phyloP scores from a whole-genome alignment of 1,140 invertebrate genomes.

The Palaemon carinicauda region DNA sequence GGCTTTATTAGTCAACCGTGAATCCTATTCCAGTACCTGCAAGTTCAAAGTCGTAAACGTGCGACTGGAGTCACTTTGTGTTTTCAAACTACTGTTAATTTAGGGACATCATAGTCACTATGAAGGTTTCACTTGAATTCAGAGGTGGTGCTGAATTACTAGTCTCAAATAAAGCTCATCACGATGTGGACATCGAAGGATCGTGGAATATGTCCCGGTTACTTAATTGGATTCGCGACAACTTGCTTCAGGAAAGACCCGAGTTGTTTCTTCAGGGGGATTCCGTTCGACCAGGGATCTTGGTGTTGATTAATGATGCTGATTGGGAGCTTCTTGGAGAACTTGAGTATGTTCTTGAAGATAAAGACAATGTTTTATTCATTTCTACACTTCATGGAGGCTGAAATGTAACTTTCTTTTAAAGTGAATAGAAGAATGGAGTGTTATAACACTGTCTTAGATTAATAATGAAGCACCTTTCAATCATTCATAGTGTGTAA shows the following conservation, averaged over 20 bases:
- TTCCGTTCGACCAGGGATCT: constrained; percentile 88
- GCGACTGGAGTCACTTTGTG: too few species aligned
- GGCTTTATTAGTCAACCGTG: too few species aligned
- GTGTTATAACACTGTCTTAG: too few species aligned
- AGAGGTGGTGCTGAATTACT: constrained; percentile 88
- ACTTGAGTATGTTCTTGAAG: constrained; percentile 71
- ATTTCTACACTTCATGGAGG: constrained; percentile 80
- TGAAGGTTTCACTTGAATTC: constrained; percentile 63
- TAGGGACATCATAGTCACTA: not conserved
- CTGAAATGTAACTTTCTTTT: constrained; percentile 62
- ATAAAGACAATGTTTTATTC: constrained; percentile 73
- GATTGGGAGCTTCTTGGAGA: constrained; percentile 90
- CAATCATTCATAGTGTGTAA: too few species aligned
- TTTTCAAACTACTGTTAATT: too few species aligned
- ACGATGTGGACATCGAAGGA: constrained; percentile 71
- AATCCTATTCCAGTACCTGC: too few species aligned
- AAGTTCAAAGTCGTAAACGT: too few species aligned
- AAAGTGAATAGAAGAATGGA: too few species aligned
- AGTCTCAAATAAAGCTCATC: constrained; percentile 82
- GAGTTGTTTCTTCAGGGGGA: constrained; percentile 90
- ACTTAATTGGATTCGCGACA: constrained; percentile 83
- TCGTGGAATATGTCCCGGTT: constrained; percentile 77
- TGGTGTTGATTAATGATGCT: constrained; percentile 89
- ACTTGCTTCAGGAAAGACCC: constrained; percentile 82
- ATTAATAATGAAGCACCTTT: too few species aligned